Evolutionary conservation across 2,113 vertebrate genomes (phyloP).

Genomic region (Sula dactylatra): DNA sequence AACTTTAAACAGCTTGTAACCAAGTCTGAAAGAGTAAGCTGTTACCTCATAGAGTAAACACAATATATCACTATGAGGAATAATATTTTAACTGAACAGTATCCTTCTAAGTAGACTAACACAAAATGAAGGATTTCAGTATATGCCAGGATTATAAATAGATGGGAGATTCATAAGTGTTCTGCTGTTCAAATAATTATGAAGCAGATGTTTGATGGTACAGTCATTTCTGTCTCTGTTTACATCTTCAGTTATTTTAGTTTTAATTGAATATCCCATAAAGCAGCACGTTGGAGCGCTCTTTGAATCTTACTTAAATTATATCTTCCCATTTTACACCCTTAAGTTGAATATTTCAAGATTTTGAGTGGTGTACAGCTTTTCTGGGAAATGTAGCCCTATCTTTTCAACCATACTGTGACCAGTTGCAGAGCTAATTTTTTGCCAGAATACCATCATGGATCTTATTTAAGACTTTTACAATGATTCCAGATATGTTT

Average conservation of each 20-base stretch:
- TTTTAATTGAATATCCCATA: conserved; percentile 72
- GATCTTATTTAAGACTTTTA: background rate
- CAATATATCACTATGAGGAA: background rate
- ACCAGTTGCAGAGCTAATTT: background rate
- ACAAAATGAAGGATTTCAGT: conserved; percentile 43
- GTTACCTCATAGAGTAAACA: background rate
- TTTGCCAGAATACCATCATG: background rate
- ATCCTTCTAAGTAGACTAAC: conserved; percentile 41
- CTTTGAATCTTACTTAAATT: conserved; percentile 49
- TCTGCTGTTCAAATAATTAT: conserved; percentile 76
- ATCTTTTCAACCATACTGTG: background rate
- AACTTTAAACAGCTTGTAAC: background rate
- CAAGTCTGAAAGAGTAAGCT: background rate
- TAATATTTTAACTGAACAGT: background rate
- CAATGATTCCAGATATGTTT: background rate
- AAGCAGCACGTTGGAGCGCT: conserved; percentile 21
- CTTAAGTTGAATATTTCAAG: conserved; percentile 17
- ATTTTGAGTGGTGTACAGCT: conserved; percentile 20
- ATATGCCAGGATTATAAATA: conserved; percentile 68
- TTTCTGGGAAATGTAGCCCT: background rate
- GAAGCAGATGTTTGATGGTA: conserved; percentile 74
- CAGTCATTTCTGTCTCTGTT: conserved; percentile 72
- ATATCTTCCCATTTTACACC: conserved; percentile 14
- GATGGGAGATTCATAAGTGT: conserved; percentile 63
- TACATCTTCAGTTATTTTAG: conserved; percentile 72